phyloP scores from a whole-genome alignment of 2,888 invertebrate species.

The Heliconius charithonia region DNA sequence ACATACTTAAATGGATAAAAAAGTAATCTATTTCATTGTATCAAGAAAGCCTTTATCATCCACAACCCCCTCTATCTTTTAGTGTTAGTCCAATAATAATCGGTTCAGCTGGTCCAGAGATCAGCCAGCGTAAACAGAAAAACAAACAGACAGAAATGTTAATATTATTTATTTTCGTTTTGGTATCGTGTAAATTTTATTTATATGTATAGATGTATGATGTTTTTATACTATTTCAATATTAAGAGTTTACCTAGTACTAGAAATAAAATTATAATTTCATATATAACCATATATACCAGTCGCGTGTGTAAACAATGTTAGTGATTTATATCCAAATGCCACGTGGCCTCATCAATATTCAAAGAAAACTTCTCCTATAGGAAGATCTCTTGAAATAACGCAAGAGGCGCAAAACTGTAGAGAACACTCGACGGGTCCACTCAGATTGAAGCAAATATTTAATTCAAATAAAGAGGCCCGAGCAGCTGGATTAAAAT shows the following conservation, averaged over 20 bases:
- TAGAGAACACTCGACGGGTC: constrained; percentile 6
- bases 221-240: background rate
- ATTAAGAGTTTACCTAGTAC: background rate
- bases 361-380: constrained; percentile 19
- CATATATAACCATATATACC: background rate
- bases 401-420: constrained; percentile 20
- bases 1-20: too few species aligned
- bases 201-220: too few species aligned
- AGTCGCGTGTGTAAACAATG: background rate
- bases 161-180: too few species aligned
- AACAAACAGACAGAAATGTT: too few species aligned
- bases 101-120: too few species aligned
- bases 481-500: constrained; percentile 11
- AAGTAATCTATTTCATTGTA: too few species aligned
- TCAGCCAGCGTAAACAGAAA: too few species aligned
- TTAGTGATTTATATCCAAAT: constrained; percentile 4
- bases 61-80: too few species aligned
- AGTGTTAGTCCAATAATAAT: too few species aligned
- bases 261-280: background rate
- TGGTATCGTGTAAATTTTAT: too few species aligned
- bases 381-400: constrained; percentile 6
- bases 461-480: constrained; percentile 24
- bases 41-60: too few species aligned
- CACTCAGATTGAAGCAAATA: constrained; percentile 17
- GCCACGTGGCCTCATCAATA: constrained; percentile 7